Conservation (phyloP, 2,888 invertebrate species). For the Phortica okadai region DNA sequence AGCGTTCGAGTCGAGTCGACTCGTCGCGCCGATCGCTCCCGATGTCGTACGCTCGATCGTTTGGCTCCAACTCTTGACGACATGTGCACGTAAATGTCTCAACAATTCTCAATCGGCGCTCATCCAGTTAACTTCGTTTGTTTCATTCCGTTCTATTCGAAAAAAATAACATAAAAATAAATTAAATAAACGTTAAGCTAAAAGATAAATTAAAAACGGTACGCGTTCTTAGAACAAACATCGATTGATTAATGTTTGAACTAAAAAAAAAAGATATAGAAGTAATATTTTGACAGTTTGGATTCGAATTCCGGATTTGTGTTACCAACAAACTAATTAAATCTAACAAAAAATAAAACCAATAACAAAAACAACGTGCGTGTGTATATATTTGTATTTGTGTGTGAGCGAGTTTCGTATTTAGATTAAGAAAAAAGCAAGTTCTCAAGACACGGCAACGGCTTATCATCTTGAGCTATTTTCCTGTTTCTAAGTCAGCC, state of each 20-base stretch:
- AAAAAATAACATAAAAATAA: constrained; percentile 16
- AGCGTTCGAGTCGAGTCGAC: background rate
- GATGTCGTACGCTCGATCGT: constrained; percentile 36
- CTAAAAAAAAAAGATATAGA: background rate
- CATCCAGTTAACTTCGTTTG: constrained; percentile 51
- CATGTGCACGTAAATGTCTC: background rate
- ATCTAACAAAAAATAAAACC: constrained; percentile 34
- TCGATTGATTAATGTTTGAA: background rate
- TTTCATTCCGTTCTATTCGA: constrained; percentile 12
- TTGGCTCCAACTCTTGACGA: constrained; percentile 31
- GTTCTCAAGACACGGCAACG: background rate
- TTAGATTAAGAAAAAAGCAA: background rate
- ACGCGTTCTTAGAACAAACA: constrained; percentile 3
- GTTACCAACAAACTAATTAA: constrained; percentile 50
- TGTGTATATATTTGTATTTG: constrained; percentile 42
- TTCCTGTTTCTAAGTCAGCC: too few species aligned
- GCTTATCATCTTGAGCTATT: too few species aligned
- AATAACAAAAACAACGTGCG: constrained; percentile 43
- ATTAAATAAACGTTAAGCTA: background rate
- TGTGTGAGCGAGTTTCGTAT: constrained; percentile 43
- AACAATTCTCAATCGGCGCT: constrained; percentile 59
- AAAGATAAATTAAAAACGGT: constrained; percentile 1
- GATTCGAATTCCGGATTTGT: background rate
- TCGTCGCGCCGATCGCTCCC: constrained; percentile 39
- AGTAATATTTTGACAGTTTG: background rate